Evolutionary conservation across 2,797 vertebrate species (phyloP).

Genomic region (Sebastolobus alascanus): DNA sequence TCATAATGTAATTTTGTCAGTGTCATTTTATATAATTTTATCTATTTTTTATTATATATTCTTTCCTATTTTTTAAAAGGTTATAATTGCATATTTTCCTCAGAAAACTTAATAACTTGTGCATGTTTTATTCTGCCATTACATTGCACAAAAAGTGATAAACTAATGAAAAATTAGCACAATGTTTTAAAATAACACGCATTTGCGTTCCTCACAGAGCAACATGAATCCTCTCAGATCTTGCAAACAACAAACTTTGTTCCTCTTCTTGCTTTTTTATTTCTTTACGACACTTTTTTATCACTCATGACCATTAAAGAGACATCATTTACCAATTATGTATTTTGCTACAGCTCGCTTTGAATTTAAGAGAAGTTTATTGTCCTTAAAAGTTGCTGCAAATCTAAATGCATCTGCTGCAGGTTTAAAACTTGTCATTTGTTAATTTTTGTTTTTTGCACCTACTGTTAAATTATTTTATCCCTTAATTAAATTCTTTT

Average conservation of each 20-base stretch:
- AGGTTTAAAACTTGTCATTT: neutral
- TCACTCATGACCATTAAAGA: neutral
- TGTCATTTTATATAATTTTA: neutral
- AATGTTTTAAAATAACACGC: neutral
- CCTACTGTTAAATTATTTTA: neutral
- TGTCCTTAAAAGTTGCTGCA: neutral
- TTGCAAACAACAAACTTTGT: neutral
- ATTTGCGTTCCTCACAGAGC: neutral
- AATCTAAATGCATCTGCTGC: neutral
- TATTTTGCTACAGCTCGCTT: neutral
- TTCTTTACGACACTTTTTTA: neutral
- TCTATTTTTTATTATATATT: neutral
- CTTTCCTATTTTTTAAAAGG: neutral
- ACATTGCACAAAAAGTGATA: neutral
- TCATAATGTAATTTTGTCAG: neutral
- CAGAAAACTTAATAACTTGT: neutral
- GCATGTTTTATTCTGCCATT: neutral
- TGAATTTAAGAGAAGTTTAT: neutral
- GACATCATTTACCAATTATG: neutral
- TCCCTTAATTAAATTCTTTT: neutral
- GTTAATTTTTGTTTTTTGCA: neutral
- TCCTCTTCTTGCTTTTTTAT: conserved; percentile 3
- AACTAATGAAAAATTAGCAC: neutral
- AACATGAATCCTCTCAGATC: neutral
- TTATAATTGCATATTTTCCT: neutral